Evolutionary conservation across 2,797 vertebrate genomes (phyloP).

Genomic region (Mormyrops boulengeri): DNA sequence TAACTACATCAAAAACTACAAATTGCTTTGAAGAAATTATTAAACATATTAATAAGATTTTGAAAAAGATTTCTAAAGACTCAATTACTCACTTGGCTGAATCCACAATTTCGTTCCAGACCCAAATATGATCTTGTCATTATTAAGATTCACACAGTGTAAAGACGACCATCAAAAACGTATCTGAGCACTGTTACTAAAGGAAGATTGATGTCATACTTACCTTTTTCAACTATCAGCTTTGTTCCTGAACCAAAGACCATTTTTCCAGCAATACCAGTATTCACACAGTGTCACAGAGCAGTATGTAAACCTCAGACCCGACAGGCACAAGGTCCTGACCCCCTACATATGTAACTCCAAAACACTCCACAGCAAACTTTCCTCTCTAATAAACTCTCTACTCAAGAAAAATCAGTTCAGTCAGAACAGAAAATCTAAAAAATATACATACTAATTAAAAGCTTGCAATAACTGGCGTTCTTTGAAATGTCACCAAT

Average conservation of each 20-base stretch:
- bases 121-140: constrained; percentile 29
- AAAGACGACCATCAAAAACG: neutral
- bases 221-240: neutral
- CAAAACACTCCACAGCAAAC: neutral
- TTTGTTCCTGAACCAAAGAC: constrained; percentile 6
- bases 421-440: neutral
- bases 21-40: neutral
- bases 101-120: constrained; percentile 22
- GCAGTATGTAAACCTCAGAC: neutral
- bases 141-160: constrained; percentile 10
- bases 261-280: neutral
- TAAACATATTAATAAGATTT: neutral
- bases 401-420: neutral
- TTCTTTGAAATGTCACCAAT: neutral
- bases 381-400: neutral
- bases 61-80: neutral
- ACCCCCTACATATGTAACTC: neutral
- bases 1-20: neutral
- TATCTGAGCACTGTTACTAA: neutral
- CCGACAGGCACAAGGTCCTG: neutral
- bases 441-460: neutral
- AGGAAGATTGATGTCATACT: neutral
- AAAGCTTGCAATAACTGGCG: neutral
- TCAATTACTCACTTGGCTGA: constrained; percentile 28
- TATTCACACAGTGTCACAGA: constrained; percentile 1